Evolutionary conservation across 2,797 vertebrate species (phyloP).

Genomic region (Graptemys geographica): DNA sequence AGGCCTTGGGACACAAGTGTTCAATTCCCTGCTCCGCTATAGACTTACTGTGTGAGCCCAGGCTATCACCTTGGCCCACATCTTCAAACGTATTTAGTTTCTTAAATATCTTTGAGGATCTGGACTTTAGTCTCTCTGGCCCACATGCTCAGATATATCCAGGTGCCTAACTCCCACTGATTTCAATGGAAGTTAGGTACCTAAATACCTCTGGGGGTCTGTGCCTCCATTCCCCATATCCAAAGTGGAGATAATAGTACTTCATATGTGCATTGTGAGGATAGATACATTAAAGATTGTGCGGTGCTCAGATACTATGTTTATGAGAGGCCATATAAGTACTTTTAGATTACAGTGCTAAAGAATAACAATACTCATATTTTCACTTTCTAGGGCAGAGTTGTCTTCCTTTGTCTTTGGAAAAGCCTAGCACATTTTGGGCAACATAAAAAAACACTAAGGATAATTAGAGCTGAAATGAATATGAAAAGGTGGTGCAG

Average conservation of each 20-base stretch:
- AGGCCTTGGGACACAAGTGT: not conserved
- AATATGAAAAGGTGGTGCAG: not conserved
- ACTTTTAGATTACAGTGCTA: not conserved
- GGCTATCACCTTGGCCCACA: not conserved
- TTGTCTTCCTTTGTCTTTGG: not conserved
- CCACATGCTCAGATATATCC: not conserved
- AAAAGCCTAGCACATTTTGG: conserved; percentile 14
- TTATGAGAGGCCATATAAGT: not conserved
- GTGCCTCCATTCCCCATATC: not conserved
- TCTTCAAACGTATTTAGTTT: not conserved
- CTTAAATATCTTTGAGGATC: not conserved
- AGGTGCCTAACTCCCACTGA: not conserved
- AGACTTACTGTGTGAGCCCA: not conserved
- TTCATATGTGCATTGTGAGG: not conserved
- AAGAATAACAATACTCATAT: not conserved
- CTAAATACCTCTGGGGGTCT: not conserved
- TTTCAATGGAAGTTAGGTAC: not conserved
- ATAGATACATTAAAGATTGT: not conserved
- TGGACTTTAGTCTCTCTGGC: not conserved
- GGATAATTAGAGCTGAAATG: conserved; percentile 27
- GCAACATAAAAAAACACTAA: not conserved
- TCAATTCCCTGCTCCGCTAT: not conserved
- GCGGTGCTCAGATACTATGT: not conserved
- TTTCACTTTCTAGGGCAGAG: not conserved
- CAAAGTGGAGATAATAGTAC: not conserved